Base-by-base conservation (phyloP, 1,140 invertebrate genomes). In the Trigoniulus corallinus region DNA sequence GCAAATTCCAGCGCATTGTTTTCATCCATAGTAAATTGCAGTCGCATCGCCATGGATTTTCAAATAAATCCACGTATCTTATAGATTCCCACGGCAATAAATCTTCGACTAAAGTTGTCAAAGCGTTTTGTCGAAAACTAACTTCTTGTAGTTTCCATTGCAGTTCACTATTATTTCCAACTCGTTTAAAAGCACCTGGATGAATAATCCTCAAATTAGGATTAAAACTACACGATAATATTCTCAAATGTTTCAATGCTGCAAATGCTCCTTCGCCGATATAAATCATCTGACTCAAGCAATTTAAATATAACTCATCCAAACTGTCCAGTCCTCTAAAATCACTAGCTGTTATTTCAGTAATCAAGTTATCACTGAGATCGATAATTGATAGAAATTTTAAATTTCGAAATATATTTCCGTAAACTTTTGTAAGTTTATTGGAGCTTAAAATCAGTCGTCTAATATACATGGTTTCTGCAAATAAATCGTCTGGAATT, bases 31-130 rank as follows among this genome's bases (percentile, higher is more conserved):
- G 39, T 1, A 56, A 18, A 41, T 52, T 25, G 44, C 56, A 56
- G 47, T 54, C 53, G 34, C 56, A 58, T 15, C n/a, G 27, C 52
- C 53, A 58, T 7, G 56, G 56, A 37, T 58, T 58, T 43, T 56
- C 55, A 26, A 45, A 27, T 37, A 58, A 51, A 39, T 58, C 54
- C 10, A 58, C 39, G 40, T 54, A 1, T 7, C 25, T 42, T 22
- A 58, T 40, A 7, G 42, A 18, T 15, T 46, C 42, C 56, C 56
- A 58, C 3, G 52, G 56, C n/a, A 54, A 46, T 34, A 58, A 41
- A 20, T 47, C 20, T 13, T 22, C 13, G 10, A 42, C 41, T 12
- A 58, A 43, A 13, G 39, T 27, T n/a, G 22, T 15, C 15, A 58
- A 25, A 10, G 44, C 55, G 37, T 58, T 58, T 40, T 45, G 46